Evolutionary conservation across 2,797 vertebrate genomes (phyloP).

Genomic region (Alauda arvensis): DNA sequence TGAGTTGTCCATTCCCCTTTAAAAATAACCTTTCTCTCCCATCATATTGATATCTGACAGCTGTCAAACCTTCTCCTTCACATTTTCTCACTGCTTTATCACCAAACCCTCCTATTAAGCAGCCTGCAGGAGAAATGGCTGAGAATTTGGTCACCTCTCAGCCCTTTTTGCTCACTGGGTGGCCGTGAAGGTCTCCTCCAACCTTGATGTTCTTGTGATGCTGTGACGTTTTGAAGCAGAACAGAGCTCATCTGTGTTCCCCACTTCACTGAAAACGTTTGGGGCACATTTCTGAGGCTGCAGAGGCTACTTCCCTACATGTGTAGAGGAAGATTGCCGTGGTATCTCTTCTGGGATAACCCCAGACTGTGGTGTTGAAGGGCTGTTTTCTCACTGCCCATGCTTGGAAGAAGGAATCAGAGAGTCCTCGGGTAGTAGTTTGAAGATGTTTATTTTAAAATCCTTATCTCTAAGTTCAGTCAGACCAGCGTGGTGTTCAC

Average conservation of each 20-base stretch:
- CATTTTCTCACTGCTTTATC: background rate
- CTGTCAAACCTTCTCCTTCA: background rate
- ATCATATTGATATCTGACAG: background rate
- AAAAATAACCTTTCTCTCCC: background rate
- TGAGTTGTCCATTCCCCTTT: background rate
- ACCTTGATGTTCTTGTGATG: background rate
- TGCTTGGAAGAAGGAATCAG: no score
- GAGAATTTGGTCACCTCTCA: background rate
- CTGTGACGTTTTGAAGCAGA: background rate
- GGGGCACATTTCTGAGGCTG: background rate
- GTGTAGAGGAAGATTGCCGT: background rate
- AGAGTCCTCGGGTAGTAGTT: no score
- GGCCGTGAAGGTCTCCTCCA: background rate
- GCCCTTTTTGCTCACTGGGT: background rate
- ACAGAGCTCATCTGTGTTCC: background rate
- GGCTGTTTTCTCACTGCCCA: no score
- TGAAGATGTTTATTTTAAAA: no score
- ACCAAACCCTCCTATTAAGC: background rate
- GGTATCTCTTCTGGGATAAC: no score
- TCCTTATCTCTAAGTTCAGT: no score
- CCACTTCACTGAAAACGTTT: background rate
- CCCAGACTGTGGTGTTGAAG: no score
- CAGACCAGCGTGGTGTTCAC: no score
- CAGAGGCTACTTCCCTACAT: background rate
- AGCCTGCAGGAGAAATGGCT: background rate